Evolutionary conservation across 2,113 vertebrate species (phyloP).

Genomic region (Pelodiscus sinensis): DNA sequence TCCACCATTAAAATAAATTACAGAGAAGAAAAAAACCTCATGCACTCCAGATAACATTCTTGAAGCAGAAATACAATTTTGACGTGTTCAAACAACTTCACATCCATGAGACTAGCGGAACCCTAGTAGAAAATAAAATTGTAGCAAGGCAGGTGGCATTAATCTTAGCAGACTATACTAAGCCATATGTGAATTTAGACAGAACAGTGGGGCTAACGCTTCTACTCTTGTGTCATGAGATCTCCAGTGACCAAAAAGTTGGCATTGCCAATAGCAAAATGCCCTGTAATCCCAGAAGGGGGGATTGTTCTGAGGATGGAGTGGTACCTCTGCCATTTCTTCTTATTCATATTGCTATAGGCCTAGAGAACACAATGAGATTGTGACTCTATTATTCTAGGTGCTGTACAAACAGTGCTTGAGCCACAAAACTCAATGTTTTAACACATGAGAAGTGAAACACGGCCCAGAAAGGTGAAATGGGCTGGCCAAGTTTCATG

Average conservation of each 20-base stretch:
- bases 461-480: not conserved
- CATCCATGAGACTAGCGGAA: not conserved
- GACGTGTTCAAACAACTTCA: not conserved
- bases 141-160: not conserved
- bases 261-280: not conserved
- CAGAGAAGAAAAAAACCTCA: not conserved
- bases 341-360: not conserved
- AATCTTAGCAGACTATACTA: not conserved
- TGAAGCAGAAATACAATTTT: not conserved
- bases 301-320: not conserved
- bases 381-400: not conserved
- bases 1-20: not conserved
- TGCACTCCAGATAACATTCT: not conserved
- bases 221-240: not conserved
- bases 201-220: not conserved
- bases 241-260: not conserved
- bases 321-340: not conserved
- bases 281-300: not conserved
- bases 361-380: not conserved
- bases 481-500: not conserved
- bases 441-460: not conserved
- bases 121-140: not conserved
- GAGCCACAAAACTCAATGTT: not conserved
- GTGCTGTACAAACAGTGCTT: not conserved
- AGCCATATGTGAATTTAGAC: rapidly evolving